Conservation (phyloP, 2,888 invertebrate genomes). For the Clusia tigrina region DNA sequence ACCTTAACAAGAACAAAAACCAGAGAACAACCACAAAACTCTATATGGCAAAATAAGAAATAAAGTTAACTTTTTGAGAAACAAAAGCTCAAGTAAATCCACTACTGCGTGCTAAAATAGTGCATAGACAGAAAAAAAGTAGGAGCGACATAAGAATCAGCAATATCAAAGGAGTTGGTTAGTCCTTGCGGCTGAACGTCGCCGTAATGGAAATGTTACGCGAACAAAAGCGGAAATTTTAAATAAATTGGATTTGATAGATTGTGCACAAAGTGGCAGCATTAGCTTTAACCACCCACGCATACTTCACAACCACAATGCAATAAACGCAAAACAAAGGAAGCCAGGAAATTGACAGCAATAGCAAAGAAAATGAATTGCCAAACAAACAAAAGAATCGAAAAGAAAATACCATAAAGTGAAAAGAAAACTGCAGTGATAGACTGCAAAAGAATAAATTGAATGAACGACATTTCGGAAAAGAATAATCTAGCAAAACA, state of each 20-base stretch:
- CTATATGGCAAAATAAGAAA: neutral
- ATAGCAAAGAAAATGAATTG: neutral
- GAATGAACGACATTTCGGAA: too few species aligned
- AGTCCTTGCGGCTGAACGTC: conserved; percentile 16
- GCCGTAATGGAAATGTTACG: conserved; percentile 38
- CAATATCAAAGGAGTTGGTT: neutral
- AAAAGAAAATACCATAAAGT: neutral
- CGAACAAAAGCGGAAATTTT: conserved; percentile 31
- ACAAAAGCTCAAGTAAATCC: neutral
- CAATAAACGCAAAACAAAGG: neutral
- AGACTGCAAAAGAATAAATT: neutral
- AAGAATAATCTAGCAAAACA: too few species aligned
- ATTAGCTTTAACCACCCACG: neutral
- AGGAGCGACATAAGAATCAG: neutral
- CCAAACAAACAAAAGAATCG: neutral
- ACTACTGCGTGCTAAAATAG: neutral
- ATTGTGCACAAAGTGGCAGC: conserved; percentile 23
- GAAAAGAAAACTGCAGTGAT: neutral
- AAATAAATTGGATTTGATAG: conserved; percentile 41
- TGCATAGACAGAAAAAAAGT: neutral
- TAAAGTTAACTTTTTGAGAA: neutral
- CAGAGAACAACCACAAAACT: neutral
- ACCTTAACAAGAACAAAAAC: neutral
- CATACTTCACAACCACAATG: neutral
- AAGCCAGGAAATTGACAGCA: neutral